Percentiles rank a stretch among this genome's conserved stretches.
phyloP scores from a whole-genome alignment of 2,113 vertebrate genomes.

The Ailuropoda melanoleuca region DNA sequence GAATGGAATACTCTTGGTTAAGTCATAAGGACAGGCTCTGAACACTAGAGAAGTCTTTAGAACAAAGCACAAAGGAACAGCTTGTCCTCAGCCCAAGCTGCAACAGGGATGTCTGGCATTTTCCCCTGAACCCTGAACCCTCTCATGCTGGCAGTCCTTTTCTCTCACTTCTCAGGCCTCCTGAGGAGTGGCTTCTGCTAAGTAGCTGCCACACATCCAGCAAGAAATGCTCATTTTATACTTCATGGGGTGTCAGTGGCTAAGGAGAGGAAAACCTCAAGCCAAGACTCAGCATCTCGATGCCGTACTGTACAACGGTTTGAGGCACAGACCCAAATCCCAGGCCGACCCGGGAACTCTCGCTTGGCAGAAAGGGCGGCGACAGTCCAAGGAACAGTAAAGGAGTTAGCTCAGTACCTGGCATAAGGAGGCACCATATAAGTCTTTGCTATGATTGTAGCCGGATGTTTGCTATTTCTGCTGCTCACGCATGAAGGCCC shows the following conservation, averaged over 20 bases:
- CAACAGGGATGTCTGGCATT: constrained; percentile 35
- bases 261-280: neutral
- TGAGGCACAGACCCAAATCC: neutral
- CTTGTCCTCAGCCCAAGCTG: neutral
- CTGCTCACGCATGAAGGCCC: neutral
- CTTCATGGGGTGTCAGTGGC: neutral
- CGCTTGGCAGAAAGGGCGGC: neutral
- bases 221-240: neutral
- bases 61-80: constrained; percentile 53
- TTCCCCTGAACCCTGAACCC: neutral
- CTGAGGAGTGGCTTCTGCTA: neutral
- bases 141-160: neutral
- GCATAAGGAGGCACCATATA: neutral
- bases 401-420: neutral
- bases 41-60: constrained; percentile 6
- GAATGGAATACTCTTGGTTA: neutral
- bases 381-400: fast-evolving
- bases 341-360: neutral
- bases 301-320: neutral
- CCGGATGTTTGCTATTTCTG: neutral
- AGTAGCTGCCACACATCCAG: neutral
- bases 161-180: neutral
- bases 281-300: neutral
- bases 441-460: neutral
- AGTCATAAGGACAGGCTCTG: neutral